A percentile compares a stretch with the other conserved stretches of the same genome.
Evolutionary conservation across 2,888 invertebrate species (phyloP).

Genomic region (Dermolepida albohirtum): DNA sequence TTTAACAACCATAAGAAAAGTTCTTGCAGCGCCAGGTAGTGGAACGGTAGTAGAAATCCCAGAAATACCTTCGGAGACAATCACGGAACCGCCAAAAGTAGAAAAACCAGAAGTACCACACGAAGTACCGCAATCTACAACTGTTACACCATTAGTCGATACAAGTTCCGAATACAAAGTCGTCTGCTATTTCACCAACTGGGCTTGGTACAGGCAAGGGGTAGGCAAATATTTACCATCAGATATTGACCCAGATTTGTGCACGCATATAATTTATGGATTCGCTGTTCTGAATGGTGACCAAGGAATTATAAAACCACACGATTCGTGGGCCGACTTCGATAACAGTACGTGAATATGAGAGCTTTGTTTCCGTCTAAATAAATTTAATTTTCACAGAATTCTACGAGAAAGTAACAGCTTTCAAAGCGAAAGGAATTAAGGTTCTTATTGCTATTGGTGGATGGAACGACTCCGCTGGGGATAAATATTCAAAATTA

Average conservation of each 20-base stretch:
- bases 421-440: constrained; percentile 77
- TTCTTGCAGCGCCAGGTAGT: constrained; percentile 69
- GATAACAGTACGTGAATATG: constrained; percentile 78
- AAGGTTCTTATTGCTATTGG: constrained; percentile 91
- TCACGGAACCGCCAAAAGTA: constrained; percentile 37
- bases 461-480: constrained; percentile 95
- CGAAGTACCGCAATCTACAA: constrained; percentile 45
- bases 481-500: constrained; percentile 87
- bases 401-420: constrained; percentile 88
- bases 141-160: constrained; percentile 52
- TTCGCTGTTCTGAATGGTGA: constrained; percentile 88
- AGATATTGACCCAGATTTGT: constrained; percentile 86
- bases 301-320: constrained; percentile 81
- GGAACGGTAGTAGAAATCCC: constrained; percentile 52
- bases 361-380: constrained; percentile 14
- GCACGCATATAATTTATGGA: constrained; percentile 93
- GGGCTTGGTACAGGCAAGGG: constrained; percentile 93
- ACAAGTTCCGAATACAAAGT: constrained; percentile 73
- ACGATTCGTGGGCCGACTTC: constrained; percentile 89
- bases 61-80: constrained; percentile 46
- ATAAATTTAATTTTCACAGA: constrained; percentile 64
- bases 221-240: constrained; percentile 84
- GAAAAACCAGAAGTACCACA: constrained; percentile 44
- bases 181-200: constrained; percentile 92
- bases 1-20: constrained; percentile 80